These are phyloP conservation scores for Oscarella lobularis DNA, from an alignment of 37 sponge, comb jelly and placozoan species.

Conservation along the genomic window DNA sequence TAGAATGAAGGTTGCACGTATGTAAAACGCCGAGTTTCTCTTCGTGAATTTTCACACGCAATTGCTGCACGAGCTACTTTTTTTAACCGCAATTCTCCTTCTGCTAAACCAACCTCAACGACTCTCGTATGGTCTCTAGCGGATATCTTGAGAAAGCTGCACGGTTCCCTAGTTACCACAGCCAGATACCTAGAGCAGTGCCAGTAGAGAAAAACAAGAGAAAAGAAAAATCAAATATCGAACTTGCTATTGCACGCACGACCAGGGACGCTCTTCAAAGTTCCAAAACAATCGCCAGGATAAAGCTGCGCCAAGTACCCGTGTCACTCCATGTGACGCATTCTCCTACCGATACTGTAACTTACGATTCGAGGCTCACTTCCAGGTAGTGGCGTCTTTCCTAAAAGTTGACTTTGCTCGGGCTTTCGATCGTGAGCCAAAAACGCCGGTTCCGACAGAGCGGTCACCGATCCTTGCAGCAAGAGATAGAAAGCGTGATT, in stretches of 20 bases:
- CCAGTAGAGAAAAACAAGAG: not conserved
- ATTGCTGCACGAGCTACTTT: not conserved
- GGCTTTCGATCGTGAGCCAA: no score
- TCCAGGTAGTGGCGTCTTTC: no score
- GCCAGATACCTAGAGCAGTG: not conserved
- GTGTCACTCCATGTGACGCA: no score
- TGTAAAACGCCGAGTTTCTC: not conserved
- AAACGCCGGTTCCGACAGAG: no score
- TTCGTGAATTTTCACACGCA: not conserved
- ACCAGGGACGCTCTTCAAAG: no score
- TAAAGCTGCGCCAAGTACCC: no score
- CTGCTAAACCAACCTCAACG: not conserved
- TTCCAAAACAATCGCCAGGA: not conserved
- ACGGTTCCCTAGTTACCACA: not conserved
- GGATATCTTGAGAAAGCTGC: conserved; percentile 3
- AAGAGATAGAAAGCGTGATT: no score
- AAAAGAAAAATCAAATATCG: not conserved
- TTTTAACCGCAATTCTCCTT: not conserved
- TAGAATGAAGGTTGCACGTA: not conserved
- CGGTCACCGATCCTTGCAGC: no score
- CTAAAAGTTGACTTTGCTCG: no score
- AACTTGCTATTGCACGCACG: no score
- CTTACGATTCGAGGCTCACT: no score
- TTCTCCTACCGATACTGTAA: no score
- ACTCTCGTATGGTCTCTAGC: not conserved